These are phyloP conservation scores for Aspidoscelis tigris DNA, from an alignment of 2,113 vertebrate species.

Conservation along the genomic window DNA sequence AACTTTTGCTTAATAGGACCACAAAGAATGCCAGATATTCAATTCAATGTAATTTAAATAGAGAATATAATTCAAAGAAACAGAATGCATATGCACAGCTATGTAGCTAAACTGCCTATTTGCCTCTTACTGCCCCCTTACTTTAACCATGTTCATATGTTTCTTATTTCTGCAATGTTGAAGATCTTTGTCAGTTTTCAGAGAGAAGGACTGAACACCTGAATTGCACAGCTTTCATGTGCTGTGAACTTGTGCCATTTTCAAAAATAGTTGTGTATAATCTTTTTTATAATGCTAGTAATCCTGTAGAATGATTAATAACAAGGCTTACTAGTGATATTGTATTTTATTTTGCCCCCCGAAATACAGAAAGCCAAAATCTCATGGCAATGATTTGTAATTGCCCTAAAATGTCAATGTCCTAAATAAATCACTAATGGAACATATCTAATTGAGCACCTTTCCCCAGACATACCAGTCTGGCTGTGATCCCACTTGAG, in stretches of 20 bases:
- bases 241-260: constrained; percentile 43
- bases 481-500: no score
- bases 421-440: background rate
- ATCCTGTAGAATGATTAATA: no score
- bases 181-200: constrained; percentile 32
- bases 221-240: constrained; percentile 47
- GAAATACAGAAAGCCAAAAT: background rate
- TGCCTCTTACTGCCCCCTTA: constrained; percentile 44
- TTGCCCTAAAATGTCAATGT: background rate
- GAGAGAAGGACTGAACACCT: constrained; percentile 46
- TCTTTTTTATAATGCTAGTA: no score
- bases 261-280: constrained; percentile 11
- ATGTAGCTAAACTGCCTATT: background rate
- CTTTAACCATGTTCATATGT: constrained; percentile 37
- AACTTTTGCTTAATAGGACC: background rate
- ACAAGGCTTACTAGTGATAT: background rate
- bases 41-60: background rate
- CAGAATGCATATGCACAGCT: background rate
- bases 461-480: no score
- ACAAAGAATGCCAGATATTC: background rate
- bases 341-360: background rate
- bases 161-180: constrained; percentile 43
- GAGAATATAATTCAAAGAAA: constrained; percentile 60
- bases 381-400: background rate
- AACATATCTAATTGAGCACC: background rate